phyloP scores from a whole-genome alignment of 2,113 vertebrate species.

The Perognathus longimembris region DNA sequence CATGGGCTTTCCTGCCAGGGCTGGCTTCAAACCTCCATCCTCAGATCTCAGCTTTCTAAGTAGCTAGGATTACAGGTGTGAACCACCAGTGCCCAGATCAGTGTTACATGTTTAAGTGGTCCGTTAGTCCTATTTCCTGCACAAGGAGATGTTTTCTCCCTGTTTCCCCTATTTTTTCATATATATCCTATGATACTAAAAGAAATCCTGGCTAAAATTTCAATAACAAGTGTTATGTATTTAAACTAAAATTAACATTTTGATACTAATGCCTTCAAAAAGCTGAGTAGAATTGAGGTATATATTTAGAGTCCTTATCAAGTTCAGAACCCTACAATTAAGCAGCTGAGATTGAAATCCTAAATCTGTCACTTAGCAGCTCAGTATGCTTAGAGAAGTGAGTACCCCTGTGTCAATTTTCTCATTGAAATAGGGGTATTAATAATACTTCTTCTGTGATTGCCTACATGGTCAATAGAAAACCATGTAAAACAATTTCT shows the following conservation, averaged over 20 bases:
- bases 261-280: background rate
- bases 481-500: background rate
- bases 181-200: too few relatives aligned
- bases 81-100: too few relatives aligned
- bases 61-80: too few relatives aligned
- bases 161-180: too few relatives aligned
- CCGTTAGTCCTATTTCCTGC: too few relatives aligned
- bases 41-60: too few relatives aligned
- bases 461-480: background rate
- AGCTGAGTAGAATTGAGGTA: background rate
- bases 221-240: background rate
- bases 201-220: background rate
- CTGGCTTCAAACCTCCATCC: too few relatives aligned
- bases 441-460: background rate
- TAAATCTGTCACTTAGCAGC: background rate
- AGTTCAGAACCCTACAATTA: background rate
- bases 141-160: too few relatives aligned
- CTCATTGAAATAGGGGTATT: background rate
- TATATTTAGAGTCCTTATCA: background rate
- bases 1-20: too few relatives aligned
- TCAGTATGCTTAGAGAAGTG: background rate
- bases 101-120: too few relatives aligned
- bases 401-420: background rate
- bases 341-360: background rate
- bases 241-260: slow-evolving; percentile 14